Conservation (phyloP, 2,113 vertebrate species). For the Strigops habroptila region DNA sequence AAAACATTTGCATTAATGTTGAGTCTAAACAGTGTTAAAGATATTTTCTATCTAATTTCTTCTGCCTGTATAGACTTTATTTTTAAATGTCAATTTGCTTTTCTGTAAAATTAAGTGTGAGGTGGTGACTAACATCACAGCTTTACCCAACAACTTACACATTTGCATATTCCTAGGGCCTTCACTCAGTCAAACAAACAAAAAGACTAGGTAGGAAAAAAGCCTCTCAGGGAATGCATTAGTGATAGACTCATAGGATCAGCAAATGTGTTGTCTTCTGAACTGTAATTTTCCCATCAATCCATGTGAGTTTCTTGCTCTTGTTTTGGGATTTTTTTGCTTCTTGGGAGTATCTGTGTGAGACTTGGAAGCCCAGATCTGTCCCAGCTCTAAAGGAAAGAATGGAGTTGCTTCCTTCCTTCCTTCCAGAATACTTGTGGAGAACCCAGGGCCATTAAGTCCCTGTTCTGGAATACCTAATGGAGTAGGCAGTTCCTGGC, state of each 20-base stretch:
- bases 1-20: conserved; percentile 18
- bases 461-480: background rate
- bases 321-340: background rate
- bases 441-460: background rate
- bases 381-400: background rate
- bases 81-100: conserved; percentile 25
- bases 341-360: background rate
- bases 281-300: background rate
- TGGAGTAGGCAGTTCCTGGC: background rate
- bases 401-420: background rate
- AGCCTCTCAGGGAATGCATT: background rate
- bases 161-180: background rate
- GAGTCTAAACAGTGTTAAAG: background rate
- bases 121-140: conserved; percentile 18
- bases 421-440: background rate
- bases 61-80: background rate
- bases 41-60: background rate
- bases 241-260: background rate
- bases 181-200: background rate
- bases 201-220: background rate
- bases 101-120: background rate
- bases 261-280: background rate
- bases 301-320: background rate
- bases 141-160: background rate
- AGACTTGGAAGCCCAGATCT: background rate